Evolutionary conservation across 1,140 invertebrate species (phyloP).

Genomic region (Polyergus mexicanus): DNA sequence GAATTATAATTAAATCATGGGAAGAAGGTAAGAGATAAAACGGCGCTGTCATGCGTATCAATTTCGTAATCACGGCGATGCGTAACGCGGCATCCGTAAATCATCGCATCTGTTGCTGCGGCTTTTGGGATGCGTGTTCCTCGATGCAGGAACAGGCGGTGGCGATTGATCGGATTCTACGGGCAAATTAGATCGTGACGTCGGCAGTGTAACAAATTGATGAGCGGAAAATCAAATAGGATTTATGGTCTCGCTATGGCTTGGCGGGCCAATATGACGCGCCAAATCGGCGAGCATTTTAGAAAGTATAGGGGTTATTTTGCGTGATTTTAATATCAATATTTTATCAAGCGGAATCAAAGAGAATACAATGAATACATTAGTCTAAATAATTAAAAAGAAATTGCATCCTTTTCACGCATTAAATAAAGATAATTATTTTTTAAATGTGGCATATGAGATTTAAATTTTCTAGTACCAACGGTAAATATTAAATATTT

Average conservation of each 20-base stretch:
- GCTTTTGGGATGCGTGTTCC: constrained; percentile 70
- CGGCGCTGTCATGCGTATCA: constrained; percentile 43
- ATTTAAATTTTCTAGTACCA: too few species aligned
- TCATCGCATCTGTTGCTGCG: constrained; percentile 78
- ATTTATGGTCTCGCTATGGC: constrained; percentile 73
- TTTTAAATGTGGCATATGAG: not conserved
- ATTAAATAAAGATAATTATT: too few species aligned
- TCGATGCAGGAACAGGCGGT: constrained; percentile 36
- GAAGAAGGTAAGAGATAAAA: not conserved
- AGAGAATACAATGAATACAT: not conserved
- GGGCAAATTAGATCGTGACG: constrained; percentile 76
- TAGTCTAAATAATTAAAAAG: not conserved
- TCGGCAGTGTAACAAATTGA: constrained; percentile 78
- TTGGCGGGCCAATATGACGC: not conserved
- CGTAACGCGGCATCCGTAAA: constrained; percentile 71
- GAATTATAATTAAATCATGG: not conserved
- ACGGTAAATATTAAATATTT: not conserved
- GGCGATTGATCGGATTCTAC: constrained; percentile 36
- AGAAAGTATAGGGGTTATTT: not conserved
- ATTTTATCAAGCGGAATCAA: not conserved
- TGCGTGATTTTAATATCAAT: not conserved
- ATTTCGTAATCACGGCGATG: constrained; percentile 49
- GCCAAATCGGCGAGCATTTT: not conserved
- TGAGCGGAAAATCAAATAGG: constrained; percentile 75
- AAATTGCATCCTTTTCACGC: too few species aligned